Base-by-base conservation (phyloP, 2,888 invertebrate species). In the Didymodactylos carnosus region DNA sequence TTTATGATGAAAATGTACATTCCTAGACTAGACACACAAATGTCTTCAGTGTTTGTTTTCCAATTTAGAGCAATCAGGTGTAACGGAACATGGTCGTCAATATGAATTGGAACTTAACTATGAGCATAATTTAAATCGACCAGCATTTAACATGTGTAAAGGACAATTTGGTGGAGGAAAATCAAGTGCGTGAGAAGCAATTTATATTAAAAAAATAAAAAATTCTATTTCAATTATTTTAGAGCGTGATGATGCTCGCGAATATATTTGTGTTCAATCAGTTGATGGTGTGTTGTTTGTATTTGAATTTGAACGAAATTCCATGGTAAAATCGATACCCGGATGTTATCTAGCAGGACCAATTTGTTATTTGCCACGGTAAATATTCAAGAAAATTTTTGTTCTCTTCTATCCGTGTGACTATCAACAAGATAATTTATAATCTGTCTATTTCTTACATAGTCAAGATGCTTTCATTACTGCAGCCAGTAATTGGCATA, bases 261-360 rank as follows among this genome's bases (percentile, higher is more conserved):
- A 94, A 82, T 91, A 94, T 79, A 86, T 94, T 75, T 94, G 94
- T 81, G 88, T 95, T 27, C 92, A 92, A 81, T 91, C 91, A 41
- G 84, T 94, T 79, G 94, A 95, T 83, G 93, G 94, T 19, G 88
- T 89, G 72, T 82, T 95, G 25, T 88, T 89, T 73, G 90, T 97
- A 81, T 94, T 89, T 82, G 95, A 95, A 81, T 94, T 94, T 84
- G 94, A 95, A 83, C 89, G 89, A 73, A 90, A 90, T 81, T 87
- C 90, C 23, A 92, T 94, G 81, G 88, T 88, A 79, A 89, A 92
- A 76, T 87, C 88, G 78, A 86, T 94, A 77, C 89, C 90, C 2
- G 89, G 90, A 73, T 88, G 89, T 76, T 85, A 92, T 72, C 85
- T 93, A 75, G 94, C 95, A 0, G 89, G 90, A 25, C 91, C 92